These are phyloP conservation scores for Planococcus citri DNA, from an alignment of 1,140 invertebrate species.

Conservation along the genomic window DNA sequence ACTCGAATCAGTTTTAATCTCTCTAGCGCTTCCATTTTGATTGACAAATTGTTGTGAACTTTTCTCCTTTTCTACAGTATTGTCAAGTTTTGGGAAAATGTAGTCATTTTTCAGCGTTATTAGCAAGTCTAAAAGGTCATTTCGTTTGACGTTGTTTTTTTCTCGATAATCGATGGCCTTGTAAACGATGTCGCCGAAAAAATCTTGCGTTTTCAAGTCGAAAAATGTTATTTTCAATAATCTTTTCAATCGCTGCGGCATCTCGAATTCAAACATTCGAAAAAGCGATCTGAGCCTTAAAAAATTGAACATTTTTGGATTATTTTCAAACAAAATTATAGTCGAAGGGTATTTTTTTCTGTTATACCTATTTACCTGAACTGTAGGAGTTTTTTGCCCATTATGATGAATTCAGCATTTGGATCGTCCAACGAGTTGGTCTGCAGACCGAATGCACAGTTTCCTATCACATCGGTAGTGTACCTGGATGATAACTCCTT, in stretches of 20 bases:
- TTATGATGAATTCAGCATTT: slow-evolving; percentile 38
- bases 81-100: not conserved
- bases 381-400: slow-evolving; percentile 29
- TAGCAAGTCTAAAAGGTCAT: not conserved
- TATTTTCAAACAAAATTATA: not conserved
- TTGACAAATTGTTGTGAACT: not conserved
- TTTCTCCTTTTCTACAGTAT: not conserved
- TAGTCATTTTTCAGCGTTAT: not conserved
- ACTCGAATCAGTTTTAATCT: not conserved
- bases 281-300: not conserved
- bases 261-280: not conserved
- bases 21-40: not conserved
- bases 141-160: not conserved
- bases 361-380: not conserved
- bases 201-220: not conserved
- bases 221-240: not conserved
- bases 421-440: slow-evolving; percentile 41
- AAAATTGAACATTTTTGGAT: not conserved
- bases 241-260: not conserved
- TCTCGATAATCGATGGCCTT: not conserved
- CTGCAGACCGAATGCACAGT: slow-evolving; percentile 47
- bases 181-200: not conserved
- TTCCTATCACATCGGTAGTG: slow-evolving; percentile 49
- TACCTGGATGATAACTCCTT: slow-evolving; percentile 39
- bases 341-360: not conserved